These are phyloP conservation scores for Arremon brunneinucha DNA, from an alignment of 2,797 vertebrate species.

Conservation along the genomic window DNA sequence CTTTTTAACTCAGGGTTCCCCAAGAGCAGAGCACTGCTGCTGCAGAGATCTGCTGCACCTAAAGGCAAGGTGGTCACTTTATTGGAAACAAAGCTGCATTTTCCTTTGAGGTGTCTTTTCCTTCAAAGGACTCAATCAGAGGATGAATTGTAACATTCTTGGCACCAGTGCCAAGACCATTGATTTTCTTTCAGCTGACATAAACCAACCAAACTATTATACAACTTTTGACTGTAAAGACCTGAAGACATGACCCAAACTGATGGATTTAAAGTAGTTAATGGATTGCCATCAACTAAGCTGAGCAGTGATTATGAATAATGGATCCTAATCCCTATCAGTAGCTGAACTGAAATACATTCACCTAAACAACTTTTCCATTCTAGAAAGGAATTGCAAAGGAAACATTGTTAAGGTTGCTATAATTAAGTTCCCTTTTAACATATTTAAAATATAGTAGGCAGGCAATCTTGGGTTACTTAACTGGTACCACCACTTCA, in stretches of 20 bases:
- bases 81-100: not conserved
- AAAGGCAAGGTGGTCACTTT: not conserved
- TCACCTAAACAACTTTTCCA: not conserved
- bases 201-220: not conserved
- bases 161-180: not conserved
- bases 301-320: not conserved
- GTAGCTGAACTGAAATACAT: not conserved
- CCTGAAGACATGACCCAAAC: not conserved
- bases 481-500: slow-evolving; percentile 42
- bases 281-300: not conserved
- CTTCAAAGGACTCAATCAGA: not conserved
- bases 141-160: not conserved
- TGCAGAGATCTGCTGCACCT: not conserved
- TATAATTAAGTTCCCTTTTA: not conserved
- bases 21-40: not conserved
- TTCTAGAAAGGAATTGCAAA: not conserved
- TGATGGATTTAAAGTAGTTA: not conserved
- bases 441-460: not conserved
- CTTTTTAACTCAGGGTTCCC: not conserved
- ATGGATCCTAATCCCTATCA: not conserved
- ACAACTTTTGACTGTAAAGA: not conserved
- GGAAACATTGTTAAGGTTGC: not conserved
- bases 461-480: not conserved
- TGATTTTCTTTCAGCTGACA: not conserved
- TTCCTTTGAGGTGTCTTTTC: not conserved